phyloP scores from a whole-genome alignment of 2,113 vertebrate species.

The Oreochromis tanganicae region DNA sequence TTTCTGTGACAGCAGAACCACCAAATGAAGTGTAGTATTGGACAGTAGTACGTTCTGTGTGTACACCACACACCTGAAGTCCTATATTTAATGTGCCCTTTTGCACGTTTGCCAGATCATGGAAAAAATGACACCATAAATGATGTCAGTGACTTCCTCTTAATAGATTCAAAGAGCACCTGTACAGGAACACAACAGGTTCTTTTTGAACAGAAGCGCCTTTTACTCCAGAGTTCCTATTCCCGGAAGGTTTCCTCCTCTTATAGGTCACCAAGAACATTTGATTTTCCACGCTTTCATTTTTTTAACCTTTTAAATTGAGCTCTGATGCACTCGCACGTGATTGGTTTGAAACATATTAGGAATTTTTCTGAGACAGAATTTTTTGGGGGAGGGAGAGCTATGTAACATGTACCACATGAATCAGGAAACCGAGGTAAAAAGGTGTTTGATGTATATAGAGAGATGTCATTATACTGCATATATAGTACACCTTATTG shows the following conservation, averaged over 20 bases:
- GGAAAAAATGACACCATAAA: neutral
- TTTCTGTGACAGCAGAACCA: neutral
- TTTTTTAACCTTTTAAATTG: neutral
- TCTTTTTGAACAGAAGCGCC: fast-evolving
- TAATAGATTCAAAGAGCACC: neutral
- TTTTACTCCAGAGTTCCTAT: neutral
- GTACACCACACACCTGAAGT: neutral
- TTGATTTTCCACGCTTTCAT: neutral
- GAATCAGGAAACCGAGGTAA: neutral
- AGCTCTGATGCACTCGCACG: neutral
- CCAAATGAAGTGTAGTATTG: neutral
- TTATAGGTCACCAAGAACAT: neutral
- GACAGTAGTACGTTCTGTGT: neutral
- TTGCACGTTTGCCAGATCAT: neutral
- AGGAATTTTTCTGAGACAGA: neutral
- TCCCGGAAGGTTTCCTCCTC: neutral
- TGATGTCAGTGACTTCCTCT: neutral
- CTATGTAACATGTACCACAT: neutral
- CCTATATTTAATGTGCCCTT: neutral
- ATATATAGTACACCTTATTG: neutral
- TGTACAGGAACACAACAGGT: neutral
- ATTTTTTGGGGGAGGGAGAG: neutral
- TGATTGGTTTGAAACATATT: neutral
- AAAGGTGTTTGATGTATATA: neutral
- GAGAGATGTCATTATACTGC: neutral